Percentiles rank a stretch among this genome's conserved stretches.
phyloP scores from a whole-genome alignment of 1,140 invertebrate species.

The Drosophila teissieri region DNA sequence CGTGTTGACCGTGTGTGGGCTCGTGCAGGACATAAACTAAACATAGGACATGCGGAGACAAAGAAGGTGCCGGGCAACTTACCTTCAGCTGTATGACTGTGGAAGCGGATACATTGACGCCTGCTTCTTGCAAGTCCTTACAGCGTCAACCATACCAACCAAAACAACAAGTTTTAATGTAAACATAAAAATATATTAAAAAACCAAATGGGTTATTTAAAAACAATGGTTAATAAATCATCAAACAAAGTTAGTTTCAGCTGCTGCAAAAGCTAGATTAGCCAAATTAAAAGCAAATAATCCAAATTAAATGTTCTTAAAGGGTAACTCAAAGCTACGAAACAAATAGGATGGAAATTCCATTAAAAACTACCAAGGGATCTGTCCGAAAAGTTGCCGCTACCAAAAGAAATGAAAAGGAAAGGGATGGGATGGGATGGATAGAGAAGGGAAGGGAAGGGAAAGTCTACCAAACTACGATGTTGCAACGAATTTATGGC shows the following conservation, averaged over 20 bases:
- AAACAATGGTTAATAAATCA: constrained; percentile 34
- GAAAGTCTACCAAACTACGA: constrained; percentile 65
- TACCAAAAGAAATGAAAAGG: constrained; percentile 13
- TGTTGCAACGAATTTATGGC: constrained; percentile 70
- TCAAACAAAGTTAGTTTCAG: constrained; percentile 24
- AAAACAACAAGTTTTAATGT: constrained; percentile 44
- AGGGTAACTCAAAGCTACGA: constrained; percentile 23
- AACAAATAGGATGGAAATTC: constrained; percentile 40
- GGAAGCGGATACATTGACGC: constrained; percentile 94
- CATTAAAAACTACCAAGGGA: constrained; percentile 38
- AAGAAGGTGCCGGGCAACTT: constrained; percentile 86
- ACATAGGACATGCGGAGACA: constrained; percentile 42
- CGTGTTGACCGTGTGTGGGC: constrained; percentile 17
- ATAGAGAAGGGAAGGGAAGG: constrained; percentile 1
- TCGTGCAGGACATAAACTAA: constrained; percentile 45
- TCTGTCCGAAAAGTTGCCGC: constrained; percentile 29
- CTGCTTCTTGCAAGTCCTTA: constrained; percentile 94
- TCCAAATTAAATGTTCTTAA: constrained; percentile 32
- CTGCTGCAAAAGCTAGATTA: constrained; percentile 64
- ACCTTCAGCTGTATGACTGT: constrained; percentile 96
- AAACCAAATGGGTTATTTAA: constrained; percentile 36
- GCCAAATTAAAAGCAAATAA: constrained; percentile 26
- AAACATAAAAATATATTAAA: constrained; percentile 56
- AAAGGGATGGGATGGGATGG: constrained; percentile 1
- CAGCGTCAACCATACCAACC: constrained; percentile 55